phyloP scores from a whole-genome alignment of 2,797 vertebrate species.

The Lophotriccus pileatus region DNA sequence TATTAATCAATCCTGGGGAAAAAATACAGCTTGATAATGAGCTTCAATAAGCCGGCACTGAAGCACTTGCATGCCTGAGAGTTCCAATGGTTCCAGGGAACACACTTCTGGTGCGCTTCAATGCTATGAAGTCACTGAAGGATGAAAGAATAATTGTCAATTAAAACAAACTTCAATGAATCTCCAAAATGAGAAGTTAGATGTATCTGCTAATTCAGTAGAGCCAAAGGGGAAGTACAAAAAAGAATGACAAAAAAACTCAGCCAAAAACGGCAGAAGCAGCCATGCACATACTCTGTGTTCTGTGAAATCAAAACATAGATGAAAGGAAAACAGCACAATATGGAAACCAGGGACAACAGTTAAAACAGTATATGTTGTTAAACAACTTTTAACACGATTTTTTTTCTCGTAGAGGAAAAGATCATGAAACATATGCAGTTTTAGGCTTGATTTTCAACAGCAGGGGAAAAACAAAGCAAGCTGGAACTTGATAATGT shows the following conservation, averaged over 20 bases:
- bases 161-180: not conserved
- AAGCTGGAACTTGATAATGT: not conserved
- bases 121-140: not conserved
- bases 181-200: not conserved
- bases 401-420: not conserved
- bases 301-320: not conserved
- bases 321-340: not conserved
- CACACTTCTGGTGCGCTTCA: not conserved
- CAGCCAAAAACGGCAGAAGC: not conserved
- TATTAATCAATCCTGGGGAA: not conserved
- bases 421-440: not conserved
- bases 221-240: not conserved
- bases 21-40: not conserved
- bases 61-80: not conserved
- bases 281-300: not conserved
- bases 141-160: conserved; percentile 14
- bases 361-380: not conserved
- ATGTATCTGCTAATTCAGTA: not conserved
- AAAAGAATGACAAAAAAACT: not conserved
- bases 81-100: not conserved
- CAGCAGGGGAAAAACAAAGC: conserved; percentile 13
- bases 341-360: not conserved
- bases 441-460: not conserved
- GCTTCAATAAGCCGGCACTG: not conserved
- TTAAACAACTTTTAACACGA: not conserved